Conservation (phyloP, 2,797 vertebrate genomes). For the Trachurus trachurus region DNA sequence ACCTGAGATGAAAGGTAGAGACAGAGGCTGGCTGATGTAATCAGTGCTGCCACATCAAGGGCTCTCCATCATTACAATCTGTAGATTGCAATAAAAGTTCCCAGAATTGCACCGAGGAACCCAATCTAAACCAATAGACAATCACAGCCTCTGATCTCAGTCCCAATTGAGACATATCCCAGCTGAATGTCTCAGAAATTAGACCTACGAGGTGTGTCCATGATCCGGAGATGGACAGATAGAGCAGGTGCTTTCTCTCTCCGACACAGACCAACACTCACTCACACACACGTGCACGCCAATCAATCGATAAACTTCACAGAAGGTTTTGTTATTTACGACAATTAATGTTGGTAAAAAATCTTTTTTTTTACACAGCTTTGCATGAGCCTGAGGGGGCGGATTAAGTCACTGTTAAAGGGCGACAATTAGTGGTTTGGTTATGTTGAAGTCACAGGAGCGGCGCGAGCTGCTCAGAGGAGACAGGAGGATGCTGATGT, state of each 20-base stretch:
- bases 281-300: not conserved
- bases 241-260: conserved; percentile 52
- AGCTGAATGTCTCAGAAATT: conserved; percentile 73
- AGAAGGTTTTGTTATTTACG: conserved; percentile 54
- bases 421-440: conserved; percentile 60
- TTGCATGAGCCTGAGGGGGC: conserved; percentile 28
- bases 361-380: conserved; percentile 47
- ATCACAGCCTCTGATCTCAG: conserved; percentile 80
- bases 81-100: conserved; percentile 77
- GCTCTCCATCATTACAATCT: conserved; percentile 84
- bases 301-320: conserved; percentile 55
- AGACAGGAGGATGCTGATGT: conserved; percentile 20
- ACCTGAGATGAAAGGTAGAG: conserved; percentile 85
- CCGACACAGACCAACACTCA: not conserved
- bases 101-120: conserved; percentile 76
- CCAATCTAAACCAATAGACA: conserved; percentile 77
- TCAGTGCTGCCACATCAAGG: conserved; percentile 80
- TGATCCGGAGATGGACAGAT: conserved; percentile 69
- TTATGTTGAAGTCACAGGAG: conserved; percentile 48
- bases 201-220: conserved; percentile 67
- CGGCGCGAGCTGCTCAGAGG: conserved; percentile 31
- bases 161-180: conserved; percentile 81
- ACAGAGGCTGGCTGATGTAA: conserved; percentile 80
- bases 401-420: conserved; percentile 63
- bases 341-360: conserved; percentile 41